Base-by-base conservation (phyloP, 1,140 invertebrate genomes). In the Sesamia nonagrioides region DNA sequence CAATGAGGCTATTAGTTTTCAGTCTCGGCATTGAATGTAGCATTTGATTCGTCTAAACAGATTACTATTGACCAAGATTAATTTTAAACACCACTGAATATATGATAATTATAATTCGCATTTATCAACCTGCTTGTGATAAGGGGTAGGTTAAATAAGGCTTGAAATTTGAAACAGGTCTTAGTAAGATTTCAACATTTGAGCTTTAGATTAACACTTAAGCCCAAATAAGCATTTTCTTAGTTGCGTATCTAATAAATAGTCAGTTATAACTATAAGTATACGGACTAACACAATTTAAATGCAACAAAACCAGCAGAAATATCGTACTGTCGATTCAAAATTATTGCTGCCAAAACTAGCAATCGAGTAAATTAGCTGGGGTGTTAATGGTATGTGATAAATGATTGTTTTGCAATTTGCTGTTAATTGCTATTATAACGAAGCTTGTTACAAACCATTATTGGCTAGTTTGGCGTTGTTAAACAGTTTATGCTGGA, bases 331-430 rank as follows among this genome's bases (percentile, higher is more conserved):
- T 45, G 63, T 21, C 63, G 42, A 68, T 68, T 48, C 63, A 21
- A 48, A 45, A 27, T 68, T 68, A 48, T 68, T 45, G 15, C 18
- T 48, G 63, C 37, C 37, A 45, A 42, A 42, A 66, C 61, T 45
- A 9, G n/a, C 17, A 68, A 18, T 66, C 60, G 37, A 61, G 42
- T 45, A 27, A 69, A 50, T 69, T 48, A 69, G 42, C 15, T 42
- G 6, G 27, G 27, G 66, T 33, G 40, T 18, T 69, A 69, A 69
- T 69, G 66, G 17, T 18, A 69, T 2, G 60, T 61, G 60, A 61
- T 61, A 61, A 69, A 69, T 50, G 66, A 69, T 69, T 42, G 42
- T 5, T 50, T 42, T 50, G 66, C 40, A n/a, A 48, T 27, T 69
- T 50, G 5, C 56, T 60, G 56, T 37, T 63, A 69, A 48, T 69